Conservation (phyloP, 2,888 invertebrate genomes). For the Drosophila aldrichi region DNA sequence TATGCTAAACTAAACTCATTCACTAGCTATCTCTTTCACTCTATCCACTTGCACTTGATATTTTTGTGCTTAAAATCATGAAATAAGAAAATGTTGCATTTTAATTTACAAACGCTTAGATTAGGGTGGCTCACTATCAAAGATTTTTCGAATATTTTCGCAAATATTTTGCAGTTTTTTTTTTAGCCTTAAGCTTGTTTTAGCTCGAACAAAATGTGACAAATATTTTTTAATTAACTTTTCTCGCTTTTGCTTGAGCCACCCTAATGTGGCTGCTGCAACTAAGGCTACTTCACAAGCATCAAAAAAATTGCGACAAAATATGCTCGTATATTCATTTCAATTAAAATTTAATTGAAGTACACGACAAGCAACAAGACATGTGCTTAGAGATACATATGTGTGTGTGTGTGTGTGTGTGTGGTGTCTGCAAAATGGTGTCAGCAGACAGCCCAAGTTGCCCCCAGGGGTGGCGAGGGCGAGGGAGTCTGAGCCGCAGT, state of each 20-base stretch:
- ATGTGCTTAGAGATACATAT: slow-evolving; percentile 24
- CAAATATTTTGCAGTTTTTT: not conserved
- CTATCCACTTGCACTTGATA: not conserved
- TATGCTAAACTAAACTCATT: not conserved
- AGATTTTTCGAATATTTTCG: not conserved
- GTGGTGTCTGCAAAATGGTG: slow-evolving; percentile 57
- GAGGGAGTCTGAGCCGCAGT: slow-evolving; percentile 35
- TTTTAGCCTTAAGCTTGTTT: not conserved
- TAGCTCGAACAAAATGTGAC: not conserved
- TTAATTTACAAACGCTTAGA: not conserved
- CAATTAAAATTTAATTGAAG: slow-evolving; percentile 80
- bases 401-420: slow-evolving; percentile 16
- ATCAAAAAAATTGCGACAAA: slow-evolving; percentile 32
- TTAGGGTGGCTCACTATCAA: not conserved
- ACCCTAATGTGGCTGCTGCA: slow-evolving; percentile 35
- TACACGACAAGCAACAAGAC: slow-evolving; percentile 53
- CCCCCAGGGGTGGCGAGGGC: slow-evolving; percentile 9
- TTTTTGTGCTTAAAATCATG: not conserved
- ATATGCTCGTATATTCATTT: slow-evolving; percentile 64
- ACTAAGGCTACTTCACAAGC: slow-evolving; percentile 48
- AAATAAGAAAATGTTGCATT: slow-evolving; percentile 18
- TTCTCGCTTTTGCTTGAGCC: not conserved
- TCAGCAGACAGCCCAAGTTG: slow-evolving; percentile 68
- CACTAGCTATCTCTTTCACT: not conserved
- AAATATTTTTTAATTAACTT: not conserved